Evolutionary conservation across 2,113 vertebrate genomes (phyloP), one percentile per base, ranked within the genome.

Genomic region (Mormyrus iriodes): DNA sequence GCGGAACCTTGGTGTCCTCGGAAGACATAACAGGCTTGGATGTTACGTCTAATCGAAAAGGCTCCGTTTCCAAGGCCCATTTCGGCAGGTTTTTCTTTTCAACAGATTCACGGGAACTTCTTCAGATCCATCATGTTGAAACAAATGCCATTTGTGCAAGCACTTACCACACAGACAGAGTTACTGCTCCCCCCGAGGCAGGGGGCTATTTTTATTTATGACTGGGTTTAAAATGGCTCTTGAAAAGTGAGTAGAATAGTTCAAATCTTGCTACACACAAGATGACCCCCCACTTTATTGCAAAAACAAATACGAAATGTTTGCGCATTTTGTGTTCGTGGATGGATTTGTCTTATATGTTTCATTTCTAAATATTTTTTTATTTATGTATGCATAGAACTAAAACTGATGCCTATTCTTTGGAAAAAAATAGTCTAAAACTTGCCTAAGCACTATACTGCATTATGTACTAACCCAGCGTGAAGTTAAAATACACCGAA

Each of bases 1-100:
- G 91, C 93, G 93, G 94, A 94, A 90, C 92, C 88, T 90, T 73
- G 90, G 92, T 90, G 91, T 92, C 90, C 92, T 48, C 4, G 61
- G 44, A 27, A 21, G 17, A 9, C 17, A 69, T 13, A 31, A 21
- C 24, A 39, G 58, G 8, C 27, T n/a, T 21, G 7, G 13, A 49
- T 55, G 31, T 42, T 27, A 13, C 19, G 12, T 44, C 48, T 31
- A 13, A 82, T 82, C 49, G 19, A 13, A 82, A 55, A 42, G 48
- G 69, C 73, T 39, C 51, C 7, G 3, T 17, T 83, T 35, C 48
- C 6, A n/a, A 13, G 8, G 88, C 9, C 46, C 17, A 10, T 82
- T 88, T 24, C 31, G 24, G 73, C 21, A n/a, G 73, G 61, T 51
- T 53, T 51, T 69, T 69, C 58, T 88, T 27, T 73, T 12, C 15